phyloP scores from a whole-genome alignment of 1,140 invertebrate genomes.

The Drosophila nikananu region DNA sequence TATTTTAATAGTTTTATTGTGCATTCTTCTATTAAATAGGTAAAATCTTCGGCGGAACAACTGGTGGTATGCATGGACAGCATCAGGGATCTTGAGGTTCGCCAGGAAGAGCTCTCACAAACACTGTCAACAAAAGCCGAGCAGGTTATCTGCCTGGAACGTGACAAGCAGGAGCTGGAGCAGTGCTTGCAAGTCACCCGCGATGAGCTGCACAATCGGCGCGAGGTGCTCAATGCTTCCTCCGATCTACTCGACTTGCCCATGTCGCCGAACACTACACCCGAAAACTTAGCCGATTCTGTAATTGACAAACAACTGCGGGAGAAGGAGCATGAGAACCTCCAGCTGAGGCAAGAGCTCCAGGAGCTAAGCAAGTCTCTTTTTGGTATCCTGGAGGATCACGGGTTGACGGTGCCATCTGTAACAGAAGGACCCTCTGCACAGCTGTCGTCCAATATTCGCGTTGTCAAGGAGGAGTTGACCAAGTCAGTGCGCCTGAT shows the following conservation, averaged over 20 bases:
- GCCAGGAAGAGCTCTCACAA: constrained; percentile 14
- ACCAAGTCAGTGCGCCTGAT: neutral
- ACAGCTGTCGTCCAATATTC: neutral
- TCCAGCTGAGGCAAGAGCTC: constrained; percentile 38
- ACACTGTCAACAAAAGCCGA: constrained; percentile 23
- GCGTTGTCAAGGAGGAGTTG: neutral
- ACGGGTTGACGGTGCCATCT: neutral
- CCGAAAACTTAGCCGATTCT: constrained; percentile 72
- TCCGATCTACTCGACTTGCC: constrained; percentile 64
- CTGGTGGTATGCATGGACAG: constrained; percentile 49
- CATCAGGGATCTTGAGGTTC: constrained; percentile 53
- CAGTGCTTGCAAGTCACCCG: constrained; percentile 68
- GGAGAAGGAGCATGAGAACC: constrained; percentile 79
- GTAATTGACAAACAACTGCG: constrained; percentile 78
- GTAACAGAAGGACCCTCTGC: neutral
- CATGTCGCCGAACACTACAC: constrained; percentile 52
- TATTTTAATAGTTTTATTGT: neutral
- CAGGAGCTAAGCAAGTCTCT: neutral
- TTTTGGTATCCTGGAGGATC: neutral
- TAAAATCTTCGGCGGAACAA: constrained; percentile 39
- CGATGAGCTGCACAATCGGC: constrained; percentile 48
- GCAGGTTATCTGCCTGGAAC: constrained; percentile 38
- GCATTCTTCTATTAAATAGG: constrained; percentile 21
- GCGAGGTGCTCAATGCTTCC: constrained; percentile 60
- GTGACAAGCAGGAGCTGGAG: constrained; percentile 67